phyloP scores from a whole-genome alignment of 2,888 invertebrate species.

The Eupeodes latifasciatus region DNA sequence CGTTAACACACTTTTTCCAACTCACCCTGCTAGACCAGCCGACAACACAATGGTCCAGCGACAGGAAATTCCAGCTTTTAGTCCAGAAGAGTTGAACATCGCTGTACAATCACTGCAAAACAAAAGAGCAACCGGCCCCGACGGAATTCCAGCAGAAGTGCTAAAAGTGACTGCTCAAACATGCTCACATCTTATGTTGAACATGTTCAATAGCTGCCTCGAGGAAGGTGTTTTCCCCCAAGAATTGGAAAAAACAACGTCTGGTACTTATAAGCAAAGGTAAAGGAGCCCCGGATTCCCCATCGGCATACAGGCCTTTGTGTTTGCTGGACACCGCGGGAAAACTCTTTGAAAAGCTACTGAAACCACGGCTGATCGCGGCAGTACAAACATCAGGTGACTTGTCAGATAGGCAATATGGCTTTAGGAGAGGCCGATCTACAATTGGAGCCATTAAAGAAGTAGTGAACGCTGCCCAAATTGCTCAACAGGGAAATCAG shows the following conservation, averaged over 20 bases:
- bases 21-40: background rate
- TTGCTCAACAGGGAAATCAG: background rate
- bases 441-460: background rate
- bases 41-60: background rate
- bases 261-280: slow-evolving; percentile 7
- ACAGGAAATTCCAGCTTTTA: background rate
- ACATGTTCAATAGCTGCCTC: slow-evolving; percentile 21
- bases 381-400: background rate
- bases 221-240: slow-evolving; percentile 1
- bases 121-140: background rate
- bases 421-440: background rate
- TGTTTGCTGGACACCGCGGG: slow-evolving; percentile 10
- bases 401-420: background rate
- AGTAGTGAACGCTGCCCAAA: background rate
- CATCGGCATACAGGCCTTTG: background rate
- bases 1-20: background rate
- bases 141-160: slow-evolving; percentile 2
- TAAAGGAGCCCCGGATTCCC: background rate
- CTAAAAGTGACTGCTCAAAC: background rate
- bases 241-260: slow-evolving; percentile 15
- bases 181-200: background rate
- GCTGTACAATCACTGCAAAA: background rate
- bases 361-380: background rate
- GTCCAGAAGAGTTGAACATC: background rate
- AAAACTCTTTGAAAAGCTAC: background rate